A percentile compares a stretch with the other conserved stretches of the same genome.
These are phyloP conservation scores for Xiphophorus hellerii DNA, from an alignment of 2,113 vertebrate species.

Conservation along the genomic window DNA sequence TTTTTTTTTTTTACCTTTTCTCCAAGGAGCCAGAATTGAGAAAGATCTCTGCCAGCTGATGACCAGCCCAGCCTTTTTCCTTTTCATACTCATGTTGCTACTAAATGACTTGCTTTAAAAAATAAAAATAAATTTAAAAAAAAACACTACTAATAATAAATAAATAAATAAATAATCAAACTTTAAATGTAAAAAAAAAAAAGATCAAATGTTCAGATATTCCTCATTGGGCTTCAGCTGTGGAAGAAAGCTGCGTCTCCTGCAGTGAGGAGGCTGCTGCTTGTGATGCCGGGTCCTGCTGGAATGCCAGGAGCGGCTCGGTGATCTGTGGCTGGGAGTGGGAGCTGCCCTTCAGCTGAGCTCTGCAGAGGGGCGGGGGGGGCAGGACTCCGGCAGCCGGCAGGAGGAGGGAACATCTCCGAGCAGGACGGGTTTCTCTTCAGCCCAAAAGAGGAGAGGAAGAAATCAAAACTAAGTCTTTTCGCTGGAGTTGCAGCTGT, in stretches of 20 bases:
- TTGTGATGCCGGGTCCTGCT: slow-evolving; percentile 29
- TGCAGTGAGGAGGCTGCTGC: not conserved
- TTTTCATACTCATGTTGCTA: slow-evolving; percentile 71
- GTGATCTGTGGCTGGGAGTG: slow-evolving; percentile 6
- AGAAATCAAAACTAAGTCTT: no score
- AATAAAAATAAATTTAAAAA: not conserved
- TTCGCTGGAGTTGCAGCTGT: no score
- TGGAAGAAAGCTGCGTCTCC: not conserved
- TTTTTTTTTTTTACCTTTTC: slow-evolving; percentile 81
- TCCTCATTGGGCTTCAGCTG: slow-evolving; percentile 23
- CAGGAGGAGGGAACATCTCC: slow-evolving; percentile 9
- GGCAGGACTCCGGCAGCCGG: slow-evolving; percentile 43
- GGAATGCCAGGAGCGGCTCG: slow-evolving; percentile 6
- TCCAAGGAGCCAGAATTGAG: slow-evolving; percentile 79
- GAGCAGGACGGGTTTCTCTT: slow-evolving; percentile 29
- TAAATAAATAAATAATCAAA: not conserved
- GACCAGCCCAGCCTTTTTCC: slow-evolving; percentile 69
- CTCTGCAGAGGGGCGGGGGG: slow-evolving; percentile 38
- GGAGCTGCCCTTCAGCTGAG: slow-evolving; percentile 48
- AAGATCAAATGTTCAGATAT: slow-evolving; percentile 2
- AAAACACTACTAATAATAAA: no score
- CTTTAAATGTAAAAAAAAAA: not conserved
- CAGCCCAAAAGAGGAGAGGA: not conserved
- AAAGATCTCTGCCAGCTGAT: slow-evolving; percentile 85
- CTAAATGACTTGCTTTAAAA: slow-evolving; percentile 10